Conservation (phyloP, 2,888 invertebrate genomes). For the Bhutanitis thaidina region DNA sequence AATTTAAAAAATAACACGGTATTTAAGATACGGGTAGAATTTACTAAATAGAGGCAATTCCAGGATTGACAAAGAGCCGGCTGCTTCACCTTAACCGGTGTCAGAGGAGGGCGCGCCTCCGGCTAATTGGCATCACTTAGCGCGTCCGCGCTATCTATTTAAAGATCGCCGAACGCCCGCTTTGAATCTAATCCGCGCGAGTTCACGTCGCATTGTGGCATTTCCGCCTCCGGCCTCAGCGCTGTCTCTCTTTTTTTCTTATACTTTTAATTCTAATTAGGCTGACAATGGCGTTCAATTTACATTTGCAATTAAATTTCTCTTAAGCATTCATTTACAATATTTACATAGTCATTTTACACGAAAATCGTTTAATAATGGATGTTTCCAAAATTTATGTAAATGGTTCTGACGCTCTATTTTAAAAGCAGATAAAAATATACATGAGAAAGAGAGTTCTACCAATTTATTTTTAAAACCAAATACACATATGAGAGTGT, state of each 20-base stretch:
- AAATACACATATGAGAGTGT: too few relatives aligned
- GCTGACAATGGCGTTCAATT: constrained; percentile 3
- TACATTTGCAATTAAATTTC: too few relatives aligned
- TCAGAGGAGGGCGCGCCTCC: constrained; percentile 37
- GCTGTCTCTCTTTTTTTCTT: not conserved
- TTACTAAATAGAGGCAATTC: constrained; percentile 12
- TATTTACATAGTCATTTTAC: too few relatives aligned
- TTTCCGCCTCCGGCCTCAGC: constrained; percentile 28
- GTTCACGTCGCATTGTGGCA: constrained; percentile 30
- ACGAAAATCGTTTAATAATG: too few relatives aligned
- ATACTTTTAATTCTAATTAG: not conserved
- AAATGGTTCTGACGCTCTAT: too few relatives aligned
- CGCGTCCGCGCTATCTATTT: constrained; percentile 30
- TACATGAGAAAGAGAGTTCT: too few relatives aligned
- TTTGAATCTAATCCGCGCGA: constrained; percentile 29
- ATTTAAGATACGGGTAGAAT: constrained; percentile 14
- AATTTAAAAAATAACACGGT: not conserved
- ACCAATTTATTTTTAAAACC: too few relatives aligned
- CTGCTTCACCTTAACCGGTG: constrained; percentile 29
- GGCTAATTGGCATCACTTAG: constrained; percentile 53
- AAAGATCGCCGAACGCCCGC: constrained; percentile 25
- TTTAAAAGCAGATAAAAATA: too few relatives aligned
- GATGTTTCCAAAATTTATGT: too few relatives aligned
- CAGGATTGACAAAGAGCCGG: constrained; percentile 14
- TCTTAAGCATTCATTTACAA: too few relatives aligned